Conservation (phyloP, 2,888 invertebrate species). For the Aquatica leii region DNA sequence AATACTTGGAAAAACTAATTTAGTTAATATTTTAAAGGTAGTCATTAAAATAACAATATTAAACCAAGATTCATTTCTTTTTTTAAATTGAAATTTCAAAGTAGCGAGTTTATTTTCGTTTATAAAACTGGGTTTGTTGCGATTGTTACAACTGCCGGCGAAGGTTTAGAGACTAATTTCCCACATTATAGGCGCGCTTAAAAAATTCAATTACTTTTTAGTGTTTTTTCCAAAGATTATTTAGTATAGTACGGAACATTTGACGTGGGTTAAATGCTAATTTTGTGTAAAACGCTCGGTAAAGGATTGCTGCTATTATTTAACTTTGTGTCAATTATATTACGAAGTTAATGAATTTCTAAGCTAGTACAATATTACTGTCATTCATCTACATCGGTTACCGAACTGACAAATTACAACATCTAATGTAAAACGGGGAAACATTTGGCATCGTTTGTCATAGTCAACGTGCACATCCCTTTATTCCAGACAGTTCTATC, state of each 20-base stretch:
- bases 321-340: constrained; percentile 25
- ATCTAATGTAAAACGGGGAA: constrained; percentile 34
- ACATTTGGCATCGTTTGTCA: constrained; percentile 30
- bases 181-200: constrained; percentile 24
- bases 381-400: constrained; percentile 35
- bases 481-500: constrained; percentile 8
- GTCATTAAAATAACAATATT: constrained; percentile 50
- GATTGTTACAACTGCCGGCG: constrained; percentile 40
- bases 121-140: constrained; percentile 47
- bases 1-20: constrained; percentile 49
- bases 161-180: constrained; percentile 26
- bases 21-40: constrained; percentile 50
- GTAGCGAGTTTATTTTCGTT: constrained; percentile 46
- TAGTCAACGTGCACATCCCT: constrained; percentile 17
- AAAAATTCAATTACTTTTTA: constrained; percentile 33
- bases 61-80: constrained; percentile 52
- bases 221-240: constrained; percentile 10
- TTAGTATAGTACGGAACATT: neutral
- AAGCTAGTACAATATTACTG: constrained; percentile 30
- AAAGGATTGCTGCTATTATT: constrained; percentile 7
- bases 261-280: neutral
- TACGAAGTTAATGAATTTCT: constrained; percentile 30
- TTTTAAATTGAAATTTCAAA: constrained; percentile 53
- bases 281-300: neutral
- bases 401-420: constrained; percentile 33